Conservation (phyloP, 2,113 vertebrate genomes). For the Hystrix brachyura region DNA sequence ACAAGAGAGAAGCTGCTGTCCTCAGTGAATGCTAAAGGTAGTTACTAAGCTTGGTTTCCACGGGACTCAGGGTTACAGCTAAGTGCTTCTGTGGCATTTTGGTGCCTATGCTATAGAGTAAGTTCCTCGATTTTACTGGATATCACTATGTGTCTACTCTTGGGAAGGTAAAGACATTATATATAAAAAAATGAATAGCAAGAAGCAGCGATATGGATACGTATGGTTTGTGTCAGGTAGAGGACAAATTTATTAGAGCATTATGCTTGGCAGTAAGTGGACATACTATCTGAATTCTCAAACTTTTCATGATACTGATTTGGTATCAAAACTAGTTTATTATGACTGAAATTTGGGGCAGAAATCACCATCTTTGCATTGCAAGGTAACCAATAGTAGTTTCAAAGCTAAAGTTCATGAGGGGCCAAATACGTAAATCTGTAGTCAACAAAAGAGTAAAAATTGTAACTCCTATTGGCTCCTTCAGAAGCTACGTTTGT, state of each 20-base stretch:
- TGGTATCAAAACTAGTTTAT: neutral
- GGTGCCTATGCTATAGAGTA: neutral
- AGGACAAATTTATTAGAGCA: neutral
- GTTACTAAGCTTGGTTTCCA: neutral
- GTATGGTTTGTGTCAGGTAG: neutral
- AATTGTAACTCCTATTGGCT: neutral
- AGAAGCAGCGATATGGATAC: neutral
- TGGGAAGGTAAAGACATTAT: neutral
- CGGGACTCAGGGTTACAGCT: neutral
- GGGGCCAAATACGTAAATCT: neutral
- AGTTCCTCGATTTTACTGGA: neutral
- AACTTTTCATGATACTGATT: neutral
- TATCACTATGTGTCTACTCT: neutral
- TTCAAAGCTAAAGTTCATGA: constrained; percentile 32
- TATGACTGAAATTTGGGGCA: neutral
- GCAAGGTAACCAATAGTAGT: neutral
- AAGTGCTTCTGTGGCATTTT: neutral
- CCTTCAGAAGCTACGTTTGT: constrained; percentile 5
- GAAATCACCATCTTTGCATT: neutral
- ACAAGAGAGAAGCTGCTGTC: neutral
- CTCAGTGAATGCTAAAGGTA: neutral
- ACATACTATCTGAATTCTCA: neutral
- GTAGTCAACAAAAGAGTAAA: neutral
- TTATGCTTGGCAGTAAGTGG: neutral
- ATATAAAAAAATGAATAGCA: neutral